Percentiles rank a stretch among this genome's conserved stretches.
These are phyloP conservation scores for Desoria tigrina DNA, from an alignment of 2,888 invertebrate species.

Conservation along the genomic window DNA sequence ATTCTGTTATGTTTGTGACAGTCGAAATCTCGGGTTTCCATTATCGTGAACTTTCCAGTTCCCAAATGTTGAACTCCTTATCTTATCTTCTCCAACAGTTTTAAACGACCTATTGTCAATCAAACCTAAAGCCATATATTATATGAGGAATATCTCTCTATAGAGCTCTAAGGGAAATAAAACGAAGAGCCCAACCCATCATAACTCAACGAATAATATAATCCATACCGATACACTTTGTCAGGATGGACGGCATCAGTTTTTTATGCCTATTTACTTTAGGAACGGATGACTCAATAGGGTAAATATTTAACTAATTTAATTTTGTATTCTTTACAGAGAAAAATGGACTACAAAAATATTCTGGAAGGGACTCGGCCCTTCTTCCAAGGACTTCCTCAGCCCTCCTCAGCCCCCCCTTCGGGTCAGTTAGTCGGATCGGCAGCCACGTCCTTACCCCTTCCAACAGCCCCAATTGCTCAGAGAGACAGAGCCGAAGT, in stretches of 20 bases:
- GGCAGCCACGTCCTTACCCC: constrained; percentile 41
- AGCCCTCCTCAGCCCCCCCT: constrained; percentile 57
- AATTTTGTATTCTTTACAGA: background rate
- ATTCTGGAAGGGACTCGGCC: constrained; percentile 80
- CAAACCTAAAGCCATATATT: background rate
- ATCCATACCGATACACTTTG: no score
- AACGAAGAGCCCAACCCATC: no score
- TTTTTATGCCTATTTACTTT: no score
- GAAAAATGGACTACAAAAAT: constrained; percentile 64
- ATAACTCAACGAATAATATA: no score
- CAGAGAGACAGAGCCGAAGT: constrained; percentile 2
- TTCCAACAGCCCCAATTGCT: constrained; percentile 10
- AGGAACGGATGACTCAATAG: no score
- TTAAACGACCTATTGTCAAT: background rate
- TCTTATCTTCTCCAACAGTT: constrained; percentile 16
- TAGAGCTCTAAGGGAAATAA: no score
- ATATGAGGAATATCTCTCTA: background rate
- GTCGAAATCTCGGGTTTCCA: no score
- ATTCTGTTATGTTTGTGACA: no score
- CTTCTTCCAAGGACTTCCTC: constrained; percentile 78
- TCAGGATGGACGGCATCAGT: no score
- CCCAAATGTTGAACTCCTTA: constrained; percentile 6
- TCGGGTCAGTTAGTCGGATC: constrained; percentile 55
- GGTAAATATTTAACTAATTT: no score
- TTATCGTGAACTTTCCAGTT: no score